Percentiles rank a stretch among this genome's conserved stretches.
These are phyloP conservation scores for Ictalurus punctatus DNA, from an alignment of 2,113 vertebrate genomes.

Conservation along the genomic window DNA sequence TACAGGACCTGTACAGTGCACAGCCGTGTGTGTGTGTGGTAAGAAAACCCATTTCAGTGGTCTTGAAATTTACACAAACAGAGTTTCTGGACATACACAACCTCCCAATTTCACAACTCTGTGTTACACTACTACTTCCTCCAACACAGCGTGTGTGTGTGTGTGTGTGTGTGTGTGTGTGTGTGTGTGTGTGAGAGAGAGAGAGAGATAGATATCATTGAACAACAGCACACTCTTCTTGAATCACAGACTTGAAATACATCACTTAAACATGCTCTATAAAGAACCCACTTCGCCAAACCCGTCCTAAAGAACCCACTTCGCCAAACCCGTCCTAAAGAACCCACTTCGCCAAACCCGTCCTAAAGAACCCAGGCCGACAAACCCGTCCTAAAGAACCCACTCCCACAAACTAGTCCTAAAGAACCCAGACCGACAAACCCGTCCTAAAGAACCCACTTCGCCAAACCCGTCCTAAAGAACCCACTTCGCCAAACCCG, in stretches of 20 bases:
- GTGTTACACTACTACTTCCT: slow-evolving; percentile 5
- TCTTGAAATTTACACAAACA: slow-evolving; percentile 1
- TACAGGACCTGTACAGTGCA: neutral
- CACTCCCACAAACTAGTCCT: too few species aligned
- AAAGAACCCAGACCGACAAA: too few species aligned
- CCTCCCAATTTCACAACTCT: neutral
- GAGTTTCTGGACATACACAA: slow-evolving; percentile 7
- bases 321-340: too few species aligned
- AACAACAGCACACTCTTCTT: neutral
- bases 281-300: too few species aligned
- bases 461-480: too few species aligned
- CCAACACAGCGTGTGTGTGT: neutral
- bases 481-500: too few species aligned
- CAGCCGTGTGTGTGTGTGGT: neutral
- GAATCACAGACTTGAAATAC: neutral
- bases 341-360: too few species aligned
- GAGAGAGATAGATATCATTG: neutral
- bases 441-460: too few species aligned
- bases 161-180: neutral
- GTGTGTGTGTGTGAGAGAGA: neutral
- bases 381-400: too few species aligned
- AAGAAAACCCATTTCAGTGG: neutral
- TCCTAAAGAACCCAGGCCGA: too few species aligned
- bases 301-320: too few species aligned
- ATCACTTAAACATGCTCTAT: neutral